Base-by-base conservation (phyloP, 2,113 vertebrate species). In the Leptodactylus fuscus region DNA sequence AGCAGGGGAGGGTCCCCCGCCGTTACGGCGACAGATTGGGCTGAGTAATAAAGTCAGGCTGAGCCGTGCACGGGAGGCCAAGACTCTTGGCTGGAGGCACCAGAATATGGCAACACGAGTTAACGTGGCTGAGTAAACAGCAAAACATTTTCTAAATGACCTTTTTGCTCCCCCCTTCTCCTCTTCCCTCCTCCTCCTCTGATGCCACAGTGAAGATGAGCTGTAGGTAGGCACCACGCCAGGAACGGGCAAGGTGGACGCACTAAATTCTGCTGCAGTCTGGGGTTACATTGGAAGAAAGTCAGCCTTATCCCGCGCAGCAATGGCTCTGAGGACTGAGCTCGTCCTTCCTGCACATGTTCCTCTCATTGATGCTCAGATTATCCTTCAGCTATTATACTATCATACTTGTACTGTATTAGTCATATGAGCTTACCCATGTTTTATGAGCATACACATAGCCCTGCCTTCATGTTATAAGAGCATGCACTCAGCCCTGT, bases 11-110 rank as follows among this genome's bases (percentile, higher is more conserved):
- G 94, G 93, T 95, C 96, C 96, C 96, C 96, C 88, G 91, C 95
- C 90, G 96, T 94, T 95, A 92, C 91, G 95, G 96, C 96, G 97
- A 99, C 97, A 99, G 98, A 98, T 99, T 99, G 98, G 94, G 90
- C 94, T 95, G 95, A 94, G 94, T 95, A 94, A 96, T 94, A 95
- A 95, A 96, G 93, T 96, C 96, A 94, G 91, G 95, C 95, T 95
- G 93, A 95, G 94, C 95, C 89, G 91, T 93, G 94, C 92, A 91
- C 92, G 93, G 96, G 94, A 92, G 94, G 95, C 92, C 93, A 95
- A 90, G 93, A 92, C 89, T 90, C 92, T 98, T 97, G 97, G 96
- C 97, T 97, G 93, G 71, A 91, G 92, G 92, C 94, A 94, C 95
- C 96, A 97, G 95, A 97, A 98, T 94, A 94, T 96, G 96, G 96